phyloP scores from a whole-genome alignment of 2,113 vertebrate genomes.

The Orientallactaga bullata region DNA sequence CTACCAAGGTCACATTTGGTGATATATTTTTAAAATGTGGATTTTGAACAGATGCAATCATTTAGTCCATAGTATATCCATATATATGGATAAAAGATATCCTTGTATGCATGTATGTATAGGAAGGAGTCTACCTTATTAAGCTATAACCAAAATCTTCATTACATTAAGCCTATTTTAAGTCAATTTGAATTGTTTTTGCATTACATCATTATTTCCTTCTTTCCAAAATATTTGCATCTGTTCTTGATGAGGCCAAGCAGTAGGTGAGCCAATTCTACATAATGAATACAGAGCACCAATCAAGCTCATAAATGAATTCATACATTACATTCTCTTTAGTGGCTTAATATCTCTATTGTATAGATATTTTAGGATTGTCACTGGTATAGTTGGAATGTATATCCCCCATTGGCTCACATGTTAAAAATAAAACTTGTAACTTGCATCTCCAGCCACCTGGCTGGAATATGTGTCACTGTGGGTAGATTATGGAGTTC shows the following conservation, averaged over 20 bases:
- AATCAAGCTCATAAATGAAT: not conserved
- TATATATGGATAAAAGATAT: not conserved
- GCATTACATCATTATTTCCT: not conserved
- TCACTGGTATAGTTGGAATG: too few relatives aligned
- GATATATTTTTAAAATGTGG: not conserved
- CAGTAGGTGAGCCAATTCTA: not conserved
- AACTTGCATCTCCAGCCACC: too few relatives aligned
- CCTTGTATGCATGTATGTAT: not conserved
- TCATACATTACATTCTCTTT: not conserved
- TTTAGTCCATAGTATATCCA: not conserved
- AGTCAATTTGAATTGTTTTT: not conserved
- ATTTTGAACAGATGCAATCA: not conserved
- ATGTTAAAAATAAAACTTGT: too few relatives aligned
- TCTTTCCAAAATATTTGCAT: not conserved
- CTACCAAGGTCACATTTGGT: not conserved
- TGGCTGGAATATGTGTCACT: too few relatives aligned
- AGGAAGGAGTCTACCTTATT: not conserved
- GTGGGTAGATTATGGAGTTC: too few relatives aligned
- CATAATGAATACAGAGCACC: not conserved
- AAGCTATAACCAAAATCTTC: not conserved
- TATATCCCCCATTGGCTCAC: too few relatives aligned
- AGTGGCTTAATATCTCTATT: not conserved
- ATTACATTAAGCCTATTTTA: not conserved
- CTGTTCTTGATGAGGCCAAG: not conserved
- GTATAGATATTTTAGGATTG: not conserved